These are phyloP conservation scores for Enteromius argenteus DNA, from an alignment of 2,797 vertebrate genomes.

Conservation along the genomic window DNA sequence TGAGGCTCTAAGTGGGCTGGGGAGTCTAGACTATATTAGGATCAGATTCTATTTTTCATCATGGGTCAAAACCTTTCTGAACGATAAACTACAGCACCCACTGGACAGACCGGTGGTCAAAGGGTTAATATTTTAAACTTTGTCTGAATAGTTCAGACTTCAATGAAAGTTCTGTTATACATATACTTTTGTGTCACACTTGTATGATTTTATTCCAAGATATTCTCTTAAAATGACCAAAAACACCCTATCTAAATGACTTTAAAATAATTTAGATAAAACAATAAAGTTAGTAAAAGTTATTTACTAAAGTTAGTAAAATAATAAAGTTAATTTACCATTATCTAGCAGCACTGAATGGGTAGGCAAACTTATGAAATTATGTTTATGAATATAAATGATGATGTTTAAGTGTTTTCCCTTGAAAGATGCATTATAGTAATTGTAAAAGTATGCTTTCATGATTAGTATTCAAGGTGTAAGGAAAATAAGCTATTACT, in stretches of 20 bases:
- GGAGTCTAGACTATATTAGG: neutral
- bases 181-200: neutral
- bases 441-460: too few species aligned
- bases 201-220: neutral
- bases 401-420: too few species aligned
- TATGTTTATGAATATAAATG: too few species aligned
- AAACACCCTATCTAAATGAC: neutral
- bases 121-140: neutral
- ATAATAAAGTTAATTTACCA: too few species aligned
- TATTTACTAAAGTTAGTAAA: too few species aligned
- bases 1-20: neutral
- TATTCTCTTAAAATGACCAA: neutral
- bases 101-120: neutral
- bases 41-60: constrained; percentile 17
- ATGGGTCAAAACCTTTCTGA: constrained; percentile 7
- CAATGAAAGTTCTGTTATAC: neutral
- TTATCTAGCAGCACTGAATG: too few species aligned
- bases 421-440: too few species aligned
- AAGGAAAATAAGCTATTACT: neutral
- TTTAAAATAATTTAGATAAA: too few species aligned
- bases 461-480: neutral
- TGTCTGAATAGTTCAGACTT: neutral
- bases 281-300: too few species aligned
- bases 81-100: neutral
- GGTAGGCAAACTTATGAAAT: too few species aligned